A percentile compares a stretch with the other conserved stretches of the same genome.
Evolutionary conservation across 2,797 vertebrate genomes (phyloP).

Genomic region (Falco concolor): DNA sequence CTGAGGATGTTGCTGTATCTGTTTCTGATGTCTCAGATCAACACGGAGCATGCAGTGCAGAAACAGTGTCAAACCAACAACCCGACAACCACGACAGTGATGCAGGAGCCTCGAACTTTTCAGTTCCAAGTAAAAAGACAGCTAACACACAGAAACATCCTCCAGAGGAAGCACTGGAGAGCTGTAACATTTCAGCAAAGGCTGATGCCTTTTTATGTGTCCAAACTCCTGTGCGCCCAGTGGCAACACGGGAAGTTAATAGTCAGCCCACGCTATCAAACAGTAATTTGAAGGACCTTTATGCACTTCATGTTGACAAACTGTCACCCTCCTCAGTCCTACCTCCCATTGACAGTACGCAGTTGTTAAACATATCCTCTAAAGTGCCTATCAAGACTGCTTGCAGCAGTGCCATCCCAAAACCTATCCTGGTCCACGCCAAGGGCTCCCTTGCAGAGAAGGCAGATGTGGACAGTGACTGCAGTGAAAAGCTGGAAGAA

Average conservation of each 20-base stretch:
- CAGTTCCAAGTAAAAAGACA: conserved; percentile 67
- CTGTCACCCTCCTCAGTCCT: conserved; percentile 48
- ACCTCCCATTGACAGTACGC: conserved; percentile 61
- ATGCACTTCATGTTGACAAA: conserved; percentile 25
- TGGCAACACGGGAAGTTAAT: conserved; percentile 67
- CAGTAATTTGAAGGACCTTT: conserved; percentile 66
- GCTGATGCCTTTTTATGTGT: conserved; percentile 70
- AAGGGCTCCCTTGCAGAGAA: conserved; percentile 66
- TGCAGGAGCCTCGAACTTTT: conserved; percentile 15
- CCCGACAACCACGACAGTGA: conserved; percentile 54
- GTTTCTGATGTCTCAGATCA: background rate
- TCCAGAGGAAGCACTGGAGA: conserved; percentile 72
- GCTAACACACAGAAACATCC: conserved; percentile 74
- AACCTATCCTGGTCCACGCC: conserved; percentile 78
- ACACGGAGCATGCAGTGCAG: background rate
- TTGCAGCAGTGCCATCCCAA: conserved; percentile 83
- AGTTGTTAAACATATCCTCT: conserved; percentile 67
- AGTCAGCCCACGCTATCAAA: conserved; percentile 63
- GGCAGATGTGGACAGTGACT: conserved; percentile 30
- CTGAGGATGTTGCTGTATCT: background rate
- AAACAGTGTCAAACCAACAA: background rate
- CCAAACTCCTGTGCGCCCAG: conserved; percentile 60
- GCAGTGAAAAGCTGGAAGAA: conserved; percentile 76
- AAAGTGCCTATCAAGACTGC: conserved; percentile 79
- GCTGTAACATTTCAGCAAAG: conserved; percentile 59